phyloP scores from a whole-genome alignment of 1,140 invertebrate genomes.

The Trichonephila inaurata region DNA sequence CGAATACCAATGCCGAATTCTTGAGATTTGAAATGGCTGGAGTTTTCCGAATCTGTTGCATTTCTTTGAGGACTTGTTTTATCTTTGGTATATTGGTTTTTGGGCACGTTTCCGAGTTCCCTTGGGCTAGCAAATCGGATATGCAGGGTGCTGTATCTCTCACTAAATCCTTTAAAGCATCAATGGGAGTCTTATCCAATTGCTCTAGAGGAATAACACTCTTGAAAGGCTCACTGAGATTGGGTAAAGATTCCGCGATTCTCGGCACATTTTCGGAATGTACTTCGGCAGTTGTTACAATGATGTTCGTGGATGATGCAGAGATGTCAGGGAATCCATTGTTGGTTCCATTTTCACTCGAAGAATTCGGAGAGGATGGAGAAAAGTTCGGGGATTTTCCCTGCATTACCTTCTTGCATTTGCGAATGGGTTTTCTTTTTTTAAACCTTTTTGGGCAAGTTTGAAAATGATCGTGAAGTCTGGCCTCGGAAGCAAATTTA shows the following conservation, averaged over 20 bases:
- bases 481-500: background rate
- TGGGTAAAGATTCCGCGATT: background rate
- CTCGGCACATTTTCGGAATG: no score
- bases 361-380: background rate
- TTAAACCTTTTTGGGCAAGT: background rate
- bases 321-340: background rate
- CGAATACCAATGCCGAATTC: background rate
- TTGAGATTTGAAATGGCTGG: background rate
- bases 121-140: no score
- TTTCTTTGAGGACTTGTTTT: conserved; percentile 33
- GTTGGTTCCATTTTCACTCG: background rate
- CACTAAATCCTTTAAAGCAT: background rate
- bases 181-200: background rate
- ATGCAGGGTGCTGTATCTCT: background rate
- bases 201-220: no score
- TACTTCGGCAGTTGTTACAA: no score
- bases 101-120: background rate
- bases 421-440: background rate
- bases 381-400: background rate
- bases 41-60: background rate
- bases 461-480: background rate
- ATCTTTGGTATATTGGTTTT: background rate
- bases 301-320: background rate
- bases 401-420: background rate
- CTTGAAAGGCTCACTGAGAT: no score